Base-by-base conservation (phyloP, 2,797 vertebrate species). In the Meda fulgida region DNA sequence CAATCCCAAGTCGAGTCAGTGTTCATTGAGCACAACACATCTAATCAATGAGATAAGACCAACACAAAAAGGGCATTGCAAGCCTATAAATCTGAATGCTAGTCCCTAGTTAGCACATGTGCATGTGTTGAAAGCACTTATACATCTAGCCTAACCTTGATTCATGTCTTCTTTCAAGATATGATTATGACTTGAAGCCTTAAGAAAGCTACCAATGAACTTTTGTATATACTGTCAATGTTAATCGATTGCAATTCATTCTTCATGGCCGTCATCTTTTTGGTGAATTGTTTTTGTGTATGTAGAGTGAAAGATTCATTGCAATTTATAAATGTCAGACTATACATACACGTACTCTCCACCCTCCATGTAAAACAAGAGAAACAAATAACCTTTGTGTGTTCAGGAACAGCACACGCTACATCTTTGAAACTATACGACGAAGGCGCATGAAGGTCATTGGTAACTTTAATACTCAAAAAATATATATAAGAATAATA, bases 31-130 rank as follows among this genome's bases (percentile, higher is more conserved):
- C 92, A 91, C 91, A 90, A 67, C 9, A 46, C 89, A 91, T 91
- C 93, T 92, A 93, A 95, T 95, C 94, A 93, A 95, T 95, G 92
- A 92, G 84, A 91, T 89, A 91, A 93, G 90, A 87, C 92, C 91
- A 83, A 90, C 89, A 94, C 91, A 92, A 91, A 92, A 92, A 58
- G 48, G 63, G 85, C 87, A 89, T 84, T 40, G 87, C 89, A 89
- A 91, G 89, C 88, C 87, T 90, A 86, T 78, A 81, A 87, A 89
- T 93, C 93, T 93, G 92, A 93, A 91, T 92, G 89, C 91, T 81
- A 87, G 88, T 86, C 89, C 89, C 87, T 91, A 92, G 89, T 91
- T 92, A 89, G 90, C 90, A n/a, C n/a, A 91, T 90, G 88, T 89
- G 87, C 88, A 88, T 91, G 89, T 92, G 87, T 89, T 92, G 85